Conservation (phyloP, 2,113 vertebrate genomes). For the Corythaeola cristata region DNA sequence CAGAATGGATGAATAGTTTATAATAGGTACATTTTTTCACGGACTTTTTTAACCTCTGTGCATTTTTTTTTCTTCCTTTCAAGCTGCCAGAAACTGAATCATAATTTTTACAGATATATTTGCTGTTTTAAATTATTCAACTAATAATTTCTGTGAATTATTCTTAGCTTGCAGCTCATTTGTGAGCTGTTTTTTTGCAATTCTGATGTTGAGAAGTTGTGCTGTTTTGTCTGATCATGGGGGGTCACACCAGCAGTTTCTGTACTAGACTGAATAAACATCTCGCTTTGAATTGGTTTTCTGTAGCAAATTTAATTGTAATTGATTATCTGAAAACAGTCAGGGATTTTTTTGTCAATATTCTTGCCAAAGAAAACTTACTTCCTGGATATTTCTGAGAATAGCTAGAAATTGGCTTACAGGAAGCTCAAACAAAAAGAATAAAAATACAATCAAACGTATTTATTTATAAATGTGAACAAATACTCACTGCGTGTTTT, state of each 20-base stretch:
- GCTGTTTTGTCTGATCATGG: neutral
- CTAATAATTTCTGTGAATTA: neutral
- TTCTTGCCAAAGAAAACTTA: neutral
- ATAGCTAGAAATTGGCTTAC: neutral
- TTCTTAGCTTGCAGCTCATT: neutral
- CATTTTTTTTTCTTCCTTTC: neutral
- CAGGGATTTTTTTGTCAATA: neutral
- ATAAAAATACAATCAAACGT: neutral
- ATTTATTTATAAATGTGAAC: neutral
- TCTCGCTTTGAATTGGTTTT: neutral
- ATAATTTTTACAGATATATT: neutral
- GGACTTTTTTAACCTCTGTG: neutral
- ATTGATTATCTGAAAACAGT: neutral
- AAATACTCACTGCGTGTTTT: neutral
- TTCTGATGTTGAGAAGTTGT: neutral
- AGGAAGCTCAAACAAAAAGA: neutral
- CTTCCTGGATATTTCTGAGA: neutral
- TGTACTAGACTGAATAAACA: neutral
- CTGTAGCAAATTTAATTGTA: neutral
- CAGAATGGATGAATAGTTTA: neutral
- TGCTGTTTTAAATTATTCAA: neutral
- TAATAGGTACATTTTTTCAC: neutral
- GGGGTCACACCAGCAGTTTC: neutral
- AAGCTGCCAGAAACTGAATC: neutral
- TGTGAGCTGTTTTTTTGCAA: neutral